A percentile compares a stretch with the other conserved stretches of the same genome.
Conservation (phyloP, 2,888 invertebrate genomes). For the Rhingia rostrata region DNA sequence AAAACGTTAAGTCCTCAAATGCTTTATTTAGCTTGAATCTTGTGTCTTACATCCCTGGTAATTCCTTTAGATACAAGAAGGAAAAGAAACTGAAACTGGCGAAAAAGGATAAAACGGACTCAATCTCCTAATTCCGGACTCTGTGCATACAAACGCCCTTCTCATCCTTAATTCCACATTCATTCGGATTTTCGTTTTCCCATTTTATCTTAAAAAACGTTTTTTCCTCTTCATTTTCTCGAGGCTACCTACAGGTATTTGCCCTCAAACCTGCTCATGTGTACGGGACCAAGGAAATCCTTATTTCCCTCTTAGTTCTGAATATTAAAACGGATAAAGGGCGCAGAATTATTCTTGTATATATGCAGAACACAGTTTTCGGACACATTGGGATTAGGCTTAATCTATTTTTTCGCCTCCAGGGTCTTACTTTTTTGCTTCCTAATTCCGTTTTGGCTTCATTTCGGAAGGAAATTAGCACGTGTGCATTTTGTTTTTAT, state of each 20-base stretch:
- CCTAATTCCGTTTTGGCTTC: slow-evolving; percentile 47
- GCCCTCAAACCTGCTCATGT: slow-evolving; percentile 28
- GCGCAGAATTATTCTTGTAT: slow-evolving; percentile 49
- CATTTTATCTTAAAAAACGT: slow-evolving; percentile 14
- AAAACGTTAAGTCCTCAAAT: slow-evolving; percentile 66
- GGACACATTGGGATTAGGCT: slow-evolving; percentile 67
- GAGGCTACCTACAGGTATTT: slow-evolving; percentile 43
- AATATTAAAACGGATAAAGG: slow-evolving; percentile 73
- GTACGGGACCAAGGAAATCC: slow-evolving; percentile 50
- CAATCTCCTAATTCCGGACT: slow-evolving; percentile 64
- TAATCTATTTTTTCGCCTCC: slow-evolving; percentile 31
- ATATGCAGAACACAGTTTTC: slow-evolving; percentile 57
- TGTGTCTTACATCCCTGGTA: slow-evolving; percentile 46
- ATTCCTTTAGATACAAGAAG: slow-evolving; percentile 42
- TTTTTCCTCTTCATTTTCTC: slow-evolving; percentile 32
- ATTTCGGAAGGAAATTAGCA: slow-evolving; percentile 53
- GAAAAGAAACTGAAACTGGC: slow-evolving; percentile 14
- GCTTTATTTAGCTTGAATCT: slow-evolving; percentile 35
- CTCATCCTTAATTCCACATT: slow-evolving; percentile 66
- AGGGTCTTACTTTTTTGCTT: slow-evolving; percentile 44
- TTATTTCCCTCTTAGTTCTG: slow-evolving; percentile 59
- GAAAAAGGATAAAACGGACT: slow-evolving; percentile 63
- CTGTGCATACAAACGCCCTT: slow-evolving; percentile 41
- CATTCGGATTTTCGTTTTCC: slow-evolving; percentile 47
- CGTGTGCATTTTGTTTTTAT: slow-evolving; percentile 64